Evolutionary conservation across 23 tunicate species (phyloP).

Genomic region (Styela plicata): DNA sequence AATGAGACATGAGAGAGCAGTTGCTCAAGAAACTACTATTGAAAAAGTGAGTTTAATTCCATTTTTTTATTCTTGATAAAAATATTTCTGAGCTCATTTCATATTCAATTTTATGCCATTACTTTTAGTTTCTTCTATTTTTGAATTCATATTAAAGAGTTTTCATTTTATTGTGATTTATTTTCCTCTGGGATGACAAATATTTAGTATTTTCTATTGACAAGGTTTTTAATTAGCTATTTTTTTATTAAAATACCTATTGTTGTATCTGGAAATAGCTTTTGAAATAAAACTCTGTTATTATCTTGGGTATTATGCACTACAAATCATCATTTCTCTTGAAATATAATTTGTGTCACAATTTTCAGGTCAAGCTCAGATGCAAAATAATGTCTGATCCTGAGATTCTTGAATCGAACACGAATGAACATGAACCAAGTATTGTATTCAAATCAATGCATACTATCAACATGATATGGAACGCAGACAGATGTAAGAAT

Average conservation of each 20-base stretch:
- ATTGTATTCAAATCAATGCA: slow-evolving; percentile 16
- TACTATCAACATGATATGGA: slow-evolving; percentile 9
- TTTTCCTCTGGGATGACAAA: too few relatives aligned
- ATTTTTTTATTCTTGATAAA: background rate
- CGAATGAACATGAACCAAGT: slow-evolving; percentile 22
- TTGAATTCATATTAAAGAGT: background rate
- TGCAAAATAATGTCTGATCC: slow-evolving; percentile 13
- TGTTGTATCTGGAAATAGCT: too few relatives aligned
- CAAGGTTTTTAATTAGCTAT: too few relatives aligned
- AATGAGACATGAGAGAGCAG: slow-evolving; percentile 88
- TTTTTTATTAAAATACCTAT: too few relatives aligned
- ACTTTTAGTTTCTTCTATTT: background rate
- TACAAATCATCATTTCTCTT: too few relatives aligned
- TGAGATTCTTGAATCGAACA: background rate
- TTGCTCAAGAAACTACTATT: slow-evolving; percentile 60
- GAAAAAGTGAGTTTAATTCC: slow-evolving; percentile 40
- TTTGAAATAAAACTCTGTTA: too few relatives aligned
- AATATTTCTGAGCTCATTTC: background rate
- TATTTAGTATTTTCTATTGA: too few relatives aligned
- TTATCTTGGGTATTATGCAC: too few relatives aligned
- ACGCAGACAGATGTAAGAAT: background rate
- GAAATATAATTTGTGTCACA: too few relatives aligned
- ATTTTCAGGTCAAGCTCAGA: background rate
- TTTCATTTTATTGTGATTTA: background rate
- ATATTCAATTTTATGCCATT: too few relatives aligned